Conservation (phyloP, 2,113 vertebrate species). For the Accipiter cooperii region DNA sequence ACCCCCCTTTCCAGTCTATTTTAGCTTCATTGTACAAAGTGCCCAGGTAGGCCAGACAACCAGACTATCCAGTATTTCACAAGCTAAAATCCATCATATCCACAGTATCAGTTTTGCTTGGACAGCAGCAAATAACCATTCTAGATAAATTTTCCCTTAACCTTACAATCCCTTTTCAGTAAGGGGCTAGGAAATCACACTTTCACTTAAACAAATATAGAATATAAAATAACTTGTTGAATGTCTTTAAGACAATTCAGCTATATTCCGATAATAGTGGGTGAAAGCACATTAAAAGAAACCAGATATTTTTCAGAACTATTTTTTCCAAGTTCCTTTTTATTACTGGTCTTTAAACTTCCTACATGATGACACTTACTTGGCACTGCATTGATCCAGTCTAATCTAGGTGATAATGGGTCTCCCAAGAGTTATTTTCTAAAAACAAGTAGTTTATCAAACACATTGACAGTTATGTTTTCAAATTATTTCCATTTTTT, state of each 20-base stretch:
- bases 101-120: background rate
- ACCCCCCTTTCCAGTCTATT: background rate
- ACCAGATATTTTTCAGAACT: background rate
- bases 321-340: background rate
- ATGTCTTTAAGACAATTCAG: background rate
- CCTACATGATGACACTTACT: conserved; percentile 28
- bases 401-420: conserved; percentile 55
- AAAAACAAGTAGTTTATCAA: conserved; percentile 49
- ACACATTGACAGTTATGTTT: background rate
- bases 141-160: background rate
- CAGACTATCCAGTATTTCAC: background rate
- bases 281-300: background rate
- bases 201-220: background rate
- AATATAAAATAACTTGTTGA: background rate
- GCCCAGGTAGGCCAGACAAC: background rate
- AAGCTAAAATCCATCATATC: background rate
- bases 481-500: background rate
- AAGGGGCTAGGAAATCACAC: background rate
- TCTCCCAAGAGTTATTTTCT: conserved; percentile 37
- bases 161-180: background rate
- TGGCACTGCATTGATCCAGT: conserved; percentile 3
- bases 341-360: conserved; percentile 12
- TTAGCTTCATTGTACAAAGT: background rate
- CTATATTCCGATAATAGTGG: background rate
- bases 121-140: background rate